Conservation (phyloP, 1,140 invertebrate species). For the Sinonovacula constricta region DNA sequence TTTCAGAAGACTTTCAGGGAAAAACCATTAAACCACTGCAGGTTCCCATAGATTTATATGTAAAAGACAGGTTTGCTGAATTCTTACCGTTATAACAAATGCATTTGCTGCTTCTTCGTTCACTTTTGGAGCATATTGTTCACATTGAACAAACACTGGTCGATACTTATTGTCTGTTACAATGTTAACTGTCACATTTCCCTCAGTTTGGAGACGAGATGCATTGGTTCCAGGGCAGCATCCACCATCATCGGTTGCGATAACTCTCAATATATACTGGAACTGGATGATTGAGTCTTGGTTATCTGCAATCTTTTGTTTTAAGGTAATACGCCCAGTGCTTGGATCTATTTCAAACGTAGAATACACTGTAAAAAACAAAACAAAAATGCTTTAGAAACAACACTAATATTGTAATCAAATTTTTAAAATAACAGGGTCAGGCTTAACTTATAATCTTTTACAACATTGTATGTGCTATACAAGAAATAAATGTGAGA, state of each 20-base stretch:
- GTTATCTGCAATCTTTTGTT: constrained; percentile 1
- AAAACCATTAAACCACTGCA: too few species aligned
- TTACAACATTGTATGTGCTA: too few species aligned
- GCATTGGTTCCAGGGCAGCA: neutral
- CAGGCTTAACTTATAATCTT: too few species aligned
- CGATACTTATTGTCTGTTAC: constrained; percentile 17
- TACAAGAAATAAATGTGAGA: too few species aligned
- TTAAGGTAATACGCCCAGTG: constrained; percentile 14
- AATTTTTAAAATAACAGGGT: too few species aligned
- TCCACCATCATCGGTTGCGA: constrained; percentile 42
- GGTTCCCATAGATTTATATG: too few species aligned
- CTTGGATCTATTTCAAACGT: constrained; percentile 18
- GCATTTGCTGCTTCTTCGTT: constrained; percentile 25
- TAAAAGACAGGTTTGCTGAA: too few species aligned
- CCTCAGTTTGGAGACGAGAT: neutral
- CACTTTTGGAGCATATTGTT: constrained; percentile 4
- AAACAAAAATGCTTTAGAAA: too few species aligned
- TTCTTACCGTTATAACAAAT: constrained; percentile 27
- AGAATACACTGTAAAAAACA: neutral
- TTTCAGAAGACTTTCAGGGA: too few species aligned
- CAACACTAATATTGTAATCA: too few species aligned
- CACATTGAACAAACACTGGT: constrained; percentile 25
- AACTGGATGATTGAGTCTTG: constrained; percentile 5
- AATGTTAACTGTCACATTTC: constrained; percentile 38
- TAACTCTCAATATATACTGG: constrained; percentile 1